These are phyloP conservation scores for Teleopsis dalmanni DNA, from an alignment of 1,140 invertebrate genomes.

Conservation along the genomic window DNA sequence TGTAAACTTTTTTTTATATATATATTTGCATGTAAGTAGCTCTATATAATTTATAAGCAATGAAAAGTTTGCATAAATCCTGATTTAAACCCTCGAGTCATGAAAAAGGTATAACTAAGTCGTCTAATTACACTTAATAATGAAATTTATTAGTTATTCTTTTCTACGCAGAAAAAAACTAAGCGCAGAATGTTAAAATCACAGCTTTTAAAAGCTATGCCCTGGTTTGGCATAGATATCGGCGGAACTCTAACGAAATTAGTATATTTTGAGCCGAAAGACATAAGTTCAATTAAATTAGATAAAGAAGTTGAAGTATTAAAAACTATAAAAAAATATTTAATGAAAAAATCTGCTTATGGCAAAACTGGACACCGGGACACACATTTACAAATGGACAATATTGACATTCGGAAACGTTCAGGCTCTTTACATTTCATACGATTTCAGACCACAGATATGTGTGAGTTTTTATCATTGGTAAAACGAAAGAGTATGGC, in stretches of 20 bases:
- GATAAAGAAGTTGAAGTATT: too few species aligned
- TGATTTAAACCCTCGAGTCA: too few species aligned
- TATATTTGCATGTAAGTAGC: too few species aligned
- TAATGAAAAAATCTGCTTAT: neutral
- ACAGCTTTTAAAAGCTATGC: neutral
- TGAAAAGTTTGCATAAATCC: too few species aligned
- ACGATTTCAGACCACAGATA: slow-evolving; percentile 87
- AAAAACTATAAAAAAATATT: neutral
- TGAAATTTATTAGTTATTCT: too few species aligned
- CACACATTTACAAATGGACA: slow-evolving; percentile 84
- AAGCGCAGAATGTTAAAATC: neutral
- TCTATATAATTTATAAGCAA: too few species aligned
- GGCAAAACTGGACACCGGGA: slow-evolving; percentile 66
- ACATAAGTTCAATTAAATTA: neutral
- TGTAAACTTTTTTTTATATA: too few species aligned
- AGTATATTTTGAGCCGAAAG: neutral
- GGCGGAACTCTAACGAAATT: neutral
- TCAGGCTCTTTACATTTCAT: slow-evolving; percentile 89
- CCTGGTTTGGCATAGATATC: neutral
- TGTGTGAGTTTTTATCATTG: slow-evolving; percentile 83
- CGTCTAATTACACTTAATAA: too few species aligned
- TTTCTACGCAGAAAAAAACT: too few species aligned
- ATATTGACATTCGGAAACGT: slow-evolving; percentile 68
- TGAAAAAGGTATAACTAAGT: too few species aligned
- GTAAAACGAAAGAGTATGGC: neutral